Evolutionary conservation across 2,888 invertebrate species (phyloP).

Genomic region (Lithodes maja): DNA sequence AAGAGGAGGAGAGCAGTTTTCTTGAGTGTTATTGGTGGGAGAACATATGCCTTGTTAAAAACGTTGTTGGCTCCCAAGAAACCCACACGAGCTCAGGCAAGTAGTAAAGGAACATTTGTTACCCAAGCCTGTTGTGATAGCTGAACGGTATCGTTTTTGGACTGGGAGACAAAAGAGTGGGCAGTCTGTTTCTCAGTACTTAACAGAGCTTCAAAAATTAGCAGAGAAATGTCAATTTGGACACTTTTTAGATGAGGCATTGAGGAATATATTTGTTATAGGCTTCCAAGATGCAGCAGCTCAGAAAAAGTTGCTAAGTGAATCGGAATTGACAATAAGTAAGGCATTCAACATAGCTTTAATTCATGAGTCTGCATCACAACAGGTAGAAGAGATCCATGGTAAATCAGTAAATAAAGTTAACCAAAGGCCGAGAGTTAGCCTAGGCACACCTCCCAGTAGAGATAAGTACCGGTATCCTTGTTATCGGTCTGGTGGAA

Average conservation of each 20-base stretch:
- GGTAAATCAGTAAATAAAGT: background rate
- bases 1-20: background rate
- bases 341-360: background rate
- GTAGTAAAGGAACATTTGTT: background rate
- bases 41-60: background rate
- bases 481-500: background rate
- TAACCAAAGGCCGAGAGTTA: background rate
- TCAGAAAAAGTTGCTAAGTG: slow-evolving; percentile 1
- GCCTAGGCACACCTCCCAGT: background rate
- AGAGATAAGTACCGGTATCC: background rate
- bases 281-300: background rate
- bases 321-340: background rate
- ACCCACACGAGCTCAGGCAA: background rate
- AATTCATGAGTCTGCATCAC: background rate
- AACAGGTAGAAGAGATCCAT: background rate
- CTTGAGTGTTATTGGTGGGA: background rate
- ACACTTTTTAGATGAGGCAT: background rate
- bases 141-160: background rate
- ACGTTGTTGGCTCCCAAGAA: background rate
- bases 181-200: background rate
- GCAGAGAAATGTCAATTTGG: background rate
- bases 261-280: background rate
- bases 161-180: background rate
- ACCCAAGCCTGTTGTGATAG: background rate
- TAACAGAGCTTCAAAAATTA: background rate